phyloP scores from a whole-genome alignment of 2,113 vertebrate genomes.

The Vimba vimba region DNA sequence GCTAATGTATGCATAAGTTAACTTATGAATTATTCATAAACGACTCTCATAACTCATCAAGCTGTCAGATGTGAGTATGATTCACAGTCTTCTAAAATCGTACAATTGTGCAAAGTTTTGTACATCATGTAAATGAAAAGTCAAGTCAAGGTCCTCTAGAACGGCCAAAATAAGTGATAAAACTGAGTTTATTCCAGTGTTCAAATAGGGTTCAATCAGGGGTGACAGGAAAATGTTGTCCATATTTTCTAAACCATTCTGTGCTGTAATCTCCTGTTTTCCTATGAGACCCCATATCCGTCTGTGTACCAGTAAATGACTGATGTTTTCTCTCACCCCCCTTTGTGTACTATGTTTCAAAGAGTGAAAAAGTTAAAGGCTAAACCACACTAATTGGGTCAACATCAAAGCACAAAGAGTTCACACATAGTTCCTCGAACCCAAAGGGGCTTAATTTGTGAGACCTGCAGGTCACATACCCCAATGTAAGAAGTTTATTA shows the following conservation, averaged over 20 bases:
- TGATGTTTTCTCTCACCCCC: not conserved
- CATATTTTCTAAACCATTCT: not conserved
- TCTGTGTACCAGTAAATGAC: not conserved
- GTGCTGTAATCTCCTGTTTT: not conserved
- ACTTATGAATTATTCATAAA: conserved; percentile 1
- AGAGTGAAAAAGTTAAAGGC: conserved; percentile 19
- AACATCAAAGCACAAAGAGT: conserved; percentile 25
- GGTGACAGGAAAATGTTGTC: not conserved
- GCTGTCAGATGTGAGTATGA: not conserved
- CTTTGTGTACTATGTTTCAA: not conserved
- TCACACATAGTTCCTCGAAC: conserved; percentile 17
- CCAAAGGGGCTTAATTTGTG: not conserved
- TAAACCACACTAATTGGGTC: conserved; percentile 42
- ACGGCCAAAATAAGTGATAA: not conserved
- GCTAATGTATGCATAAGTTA: conserved; percentile 3
- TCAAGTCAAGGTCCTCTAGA: not conserved
- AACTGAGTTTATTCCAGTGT: not conserved
- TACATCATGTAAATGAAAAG: not conserved
- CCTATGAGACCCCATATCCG: not conserved
- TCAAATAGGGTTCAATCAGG: conserved; percentile 2
- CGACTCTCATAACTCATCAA: conserved; percentile 8
- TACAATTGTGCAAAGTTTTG: conserved; percentile 4
- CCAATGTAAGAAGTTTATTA: not conserved
- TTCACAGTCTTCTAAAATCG: not conserved
- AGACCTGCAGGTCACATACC: not conserved